phyloP scores from a whole-genome alignment of 1,140 invertebrate species.

The Drosophila orena region DNA sequence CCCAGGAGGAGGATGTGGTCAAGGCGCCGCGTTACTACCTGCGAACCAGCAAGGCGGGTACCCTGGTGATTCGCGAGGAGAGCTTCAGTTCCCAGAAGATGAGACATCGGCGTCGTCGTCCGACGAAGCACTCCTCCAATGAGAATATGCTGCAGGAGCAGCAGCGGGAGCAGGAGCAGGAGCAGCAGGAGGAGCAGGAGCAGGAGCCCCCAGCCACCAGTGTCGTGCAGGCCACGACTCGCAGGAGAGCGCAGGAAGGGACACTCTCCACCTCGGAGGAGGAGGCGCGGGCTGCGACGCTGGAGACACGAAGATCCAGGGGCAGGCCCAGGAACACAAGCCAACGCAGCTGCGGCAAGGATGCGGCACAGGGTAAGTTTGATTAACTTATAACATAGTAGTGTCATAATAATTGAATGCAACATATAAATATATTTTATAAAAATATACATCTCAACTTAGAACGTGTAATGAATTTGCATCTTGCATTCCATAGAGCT shows the following conservation, averaged over 20 bases:
- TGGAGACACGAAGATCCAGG: conserved; percentile 20
- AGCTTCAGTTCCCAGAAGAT: conserved; percentile 78
- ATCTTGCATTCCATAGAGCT: conserved; percentile 34
- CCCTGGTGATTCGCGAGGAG: conserved; percentile 85
- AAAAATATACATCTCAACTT: no score
- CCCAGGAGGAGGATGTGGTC: conserved; percentile 53
- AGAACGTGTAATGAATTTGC: no score
- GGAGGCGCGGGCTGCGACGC: conserved; percentile 8
- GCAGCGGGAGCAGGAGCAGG: not conserved
- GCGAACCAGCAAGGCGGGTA: conserved; percentile 85
- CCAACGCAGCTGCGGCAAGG: conserved; percentile 52
- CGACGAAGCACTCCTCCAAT: conserved; percentile 57
- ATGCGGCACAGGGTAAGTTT: conserved; percentile 53
- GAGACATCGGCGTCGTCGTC: conserved; percentile 66
- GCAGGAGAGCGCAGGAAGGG: conserved; percentile 9
- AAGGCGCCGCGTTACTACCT: conserved; percentile 82
- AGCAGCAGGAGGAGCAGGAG: no score
- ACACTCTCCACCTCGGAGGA: conserved; percentile 62
- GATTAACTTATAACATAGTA: no score
- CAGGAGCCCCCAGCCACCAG: not conserved
- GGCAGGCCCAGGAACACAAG: conserved; percentile 29
- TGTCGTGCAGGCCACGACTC: conserved; percentile 61
- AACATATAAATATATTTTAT: no score
- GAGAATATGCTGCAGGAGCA: conserved; percentile 54
- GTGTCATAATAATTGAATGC: no score